Evolutionary conservation across 2,113 vertebrate species (phyloP), one percentile per base, ranked within the genome.

Genomic region (Fregata magnificens): DNA sequence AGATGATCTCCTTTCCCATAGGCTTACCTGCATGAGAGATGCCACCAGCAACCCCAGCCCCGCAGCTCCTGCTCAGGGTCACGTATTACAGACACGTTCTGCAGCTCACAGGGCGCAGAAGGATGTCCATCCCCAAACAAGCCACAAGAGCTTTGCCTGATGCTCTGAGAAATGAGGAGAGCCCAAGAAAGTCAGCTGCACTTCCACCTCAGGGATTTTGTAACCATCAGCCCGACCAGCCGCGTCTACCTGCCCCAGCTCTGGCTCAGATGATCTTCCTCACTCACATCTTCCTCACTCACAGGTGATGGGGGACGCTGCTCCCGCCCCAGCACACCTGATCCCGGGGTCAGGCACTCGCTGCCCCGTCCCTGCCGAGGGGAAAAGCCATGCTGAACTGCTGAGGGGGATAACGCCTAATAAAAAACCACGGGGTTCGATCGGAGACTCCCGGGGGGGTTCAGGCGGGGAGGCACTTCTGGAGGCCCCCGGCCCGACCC

Each of bases 171-270:
- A 56, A 7, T 2, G 1, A 52, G 25, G 5, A 24, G 3, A 42
- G 0, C 26, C 47, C 16, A 6, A 2, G 5, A 22, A 2, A 11
- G 1, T 0, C 26, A 9, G 0, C 1, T 3, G 2, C 0, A 0
- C 13, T 14, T 5, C 25, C 13, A 0, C 18, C 47, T 11, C 31
- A 0, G 2, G n/a, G 32, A 2, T 10, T 69, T 87, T 82, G 3
- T 32, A 49, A 6, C 44, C 87, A 17, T 13, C 45, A 13, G 28
- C 65, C 47, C 53, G 3, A 3, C 11, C 42, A 15, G 0, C n/a
- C 19, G 0, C 0, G 2, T 2, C 29, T 63, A 7, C 29, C 16
- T 24, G 34, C 4, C 18, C 45, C 71, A 42, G 32, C 34, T 24
- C 31, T 2, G 78, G 13, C 36, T 25, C 8, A 3, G 16, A 5